Base-by-base conservation (phyloP, 2,888 invertebrate genomes). In the Gandaritis pyraliata region DNA sequence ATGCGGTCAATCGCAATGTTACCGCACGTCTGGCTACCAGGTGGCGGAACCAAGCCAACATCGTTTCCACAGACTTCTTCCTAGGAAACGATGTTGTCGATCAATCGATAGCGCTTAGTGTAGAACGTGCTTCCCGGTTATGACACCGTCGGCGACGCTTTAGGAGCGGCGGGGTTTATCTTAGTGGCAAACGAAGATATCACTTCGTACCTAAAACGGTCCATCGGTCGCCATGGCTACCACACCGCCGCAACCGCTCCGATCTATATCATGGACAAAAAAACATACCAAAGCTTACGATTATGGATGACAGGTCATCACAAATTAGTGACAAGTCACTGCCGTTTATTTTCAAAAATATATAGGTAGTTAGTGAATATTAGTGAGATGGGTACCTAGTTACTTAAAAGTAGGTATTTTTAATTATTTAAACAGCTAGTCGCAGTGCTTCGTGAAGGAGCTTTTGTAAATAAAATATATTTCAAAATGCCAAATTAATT, bases 51-150 rank as follows among this genome's bases (percentile, higher is more conserved):
- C 93, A 93, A 57, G 95, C 95, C 10, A 96, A 96, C 80, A 94
- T 96, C 29, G 93, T 96, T 1, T 94, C 96, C 0, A 93, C 95
- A 6, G 96, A 96, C 82, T 96, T 94, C 80, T 95, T 96, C 75
- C 89, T 95, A 64, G 94, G 94, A 15, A 95, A 95, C 47, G 95
- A 96, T 77, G 90, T 96, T 33, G 91, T 96, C 47, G 95, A 96
- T 75, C 83, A 94, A 45, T 94, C 95, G 1, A 94, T 95, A 72
- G 88, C 92, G 60, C 81, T 93, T 4, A 94, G 88, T 75, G 71
- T 81, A 5, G 90, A 90, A 62, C 86, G 92, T 43, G 86, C 83
- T 3, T 75, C 78, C 13, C 77, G 83, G 45, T 92, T 90, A 90
- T 92, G 90, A 92, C 90, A 79, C 80, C 81, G 73, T 62, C 74